Conservation (phyloP, 2,797 vertebrate species). For the Chiloscyllium punctatum region DNA sequence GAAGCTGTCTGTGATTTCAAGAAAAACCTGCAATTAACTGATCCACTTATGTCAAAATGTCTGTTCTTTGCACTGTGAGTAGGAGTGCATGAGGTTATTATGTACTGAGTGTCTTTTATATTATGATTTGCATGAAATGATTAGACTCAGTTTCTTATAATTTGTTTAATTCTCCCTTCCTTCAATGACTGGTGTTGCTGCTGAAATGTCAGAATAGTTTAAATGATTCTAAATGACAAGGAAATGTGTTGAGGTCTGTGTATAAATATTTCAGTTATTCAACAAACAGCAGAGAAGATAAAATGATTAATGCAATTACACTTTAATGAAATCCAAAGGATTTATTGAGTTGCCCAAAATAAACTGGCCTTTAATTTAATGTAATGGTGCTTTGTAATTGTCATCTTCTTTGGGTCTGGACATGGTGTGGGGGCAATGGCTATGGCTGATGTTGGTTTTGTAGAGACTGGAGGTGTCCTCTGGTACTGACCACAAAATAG, state of each 20-base stretch:
- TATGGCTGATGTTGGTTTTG: too few relatives aligned
- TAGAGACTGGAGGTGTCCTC: too few relatives aligned
- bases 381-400: too few relatives aligned
- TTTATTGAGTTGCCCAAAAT: neutral
- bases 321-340: neutral
- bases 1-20: neutral
- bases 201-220: neutral
- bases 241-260: neutral
- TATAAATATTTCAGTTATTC: neutral
- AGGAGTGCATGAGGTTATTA: neutral
- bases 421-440: too few relatives aligned
- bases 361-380: neutral
- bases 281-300: neutral
- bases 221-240: neutral
- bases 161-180: neutral
- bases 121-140: neutral
- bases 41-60: neutral
- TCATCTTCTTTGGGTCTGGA: too few relatives aligned
- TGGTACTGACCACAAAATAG: too few relatives aligned
- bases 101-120: neutral
- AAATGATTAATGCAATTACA: neutral
- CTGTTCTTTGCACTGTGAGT: neutral
- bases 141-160: neutral
- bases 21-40: constrained; percentile 16
- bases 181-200: neutral